Evolutionary conservation across 1,140 invertebrate species (phyloP), one percentile per base, ranked within the genome.

Genomic region (Adelges cooleyi): DNA sequence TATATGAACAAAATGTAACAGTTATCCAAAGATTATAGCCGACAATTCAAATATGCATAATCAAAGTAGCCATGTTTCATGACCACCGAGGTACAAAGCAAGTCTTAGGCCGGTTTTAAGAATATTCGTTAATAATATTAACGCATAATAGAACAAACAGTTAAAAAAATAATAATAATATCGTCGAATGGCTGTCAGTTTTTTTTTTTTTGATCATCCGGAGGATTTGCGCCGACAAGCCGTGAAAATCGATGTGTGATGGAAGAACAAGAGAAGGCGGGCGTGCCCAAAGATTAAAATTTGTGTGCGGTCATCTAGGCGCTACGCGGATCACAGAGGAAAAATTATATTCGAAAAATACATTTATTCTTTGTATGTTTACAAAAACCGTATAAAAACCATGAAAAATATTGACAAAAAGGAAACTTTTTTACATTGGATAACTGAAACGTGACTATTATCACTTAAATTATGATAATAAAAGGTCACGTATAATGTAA

Each of bases 11-110:
- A 44, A 59, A 59, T 17, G 53, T 9, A 59, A 59, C 53, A 59
- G 36, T 59, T 59, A 44, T 22, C 53, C 53, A 59, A 59, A 59
- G 53, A 23, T 42, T 59, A n/a, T 59, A 59, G 15, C 53, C 53
- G 53, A 59, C 53, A 27, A 29, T 5, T 9, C 15, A 2, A 15
- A 3, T 27, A 17, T 29, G 15, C 20, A 56, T 56, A 42, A 23
- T 56, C 53, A 25, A 42, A 42, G 38, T n/a, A n/a, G n/a, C 22
- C 18, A 42, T 38, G 17, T 25, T 44, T 17, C 38, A 59, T 40
- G 22, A 42, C 38, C n/a, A 5, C 8, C 17, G 10, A 9, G 15
- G 33, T 23, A 40, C 36, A 6, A 20, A 11, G 8, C 29, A 2
- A 15, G 20, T 20, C 5, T 13, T 33, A 54, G 52, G 52, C 52